These are phyloP conservation scores for Abscondita cerata DNA, from an alignment of 2,888 invertebrate genomes.

Conservation along the genomic window DNA sequence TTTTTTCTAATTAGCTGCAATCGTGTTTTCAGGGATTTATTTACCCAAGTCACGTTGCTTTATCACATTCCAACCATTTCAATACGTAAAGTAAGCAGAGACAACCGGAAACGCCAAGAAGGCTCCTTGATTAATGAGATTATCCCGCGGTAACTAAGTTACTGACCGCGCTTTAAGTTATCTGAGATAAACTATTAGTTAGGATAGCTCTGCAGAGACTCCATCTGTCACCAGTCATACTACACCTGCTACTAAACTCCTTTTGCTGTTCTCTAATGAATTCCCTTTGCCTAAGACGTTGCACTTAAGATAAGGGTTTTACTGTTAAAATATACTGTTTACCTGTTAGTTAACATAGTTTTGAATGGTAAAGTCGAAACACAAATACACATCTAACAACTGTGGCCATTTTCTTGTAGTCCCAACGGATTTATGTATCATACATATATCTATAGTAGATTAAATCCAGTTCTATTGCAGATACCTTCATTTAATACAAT, in stretches of 20 bases:
- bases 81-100: conserved; percentile 23
- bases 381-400: conserved; percentile 5
- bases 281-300: conserved; percentile 19
- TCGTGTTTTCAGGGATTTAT: conserved; percentile 4
- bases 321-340: conserved; percentile 3
- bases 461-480: no score
- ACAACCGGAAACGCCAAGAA: conserved; percentile 31
- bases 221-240: conserved; percentile 48
- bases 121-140: conserved; percentile 36
- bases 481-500: no score
- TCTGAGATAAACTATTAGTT: conserved; percentile 34
- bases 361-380: not conserved
- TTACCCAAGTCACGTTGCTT: conserved; percentile 17
- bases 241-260: conserved; percentile 41
- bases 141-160: conserved; percentile 46
- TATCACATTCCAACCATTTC: conserved; percentile 14
- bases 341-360: conserved; percentile 7
- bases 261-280: conserved; percentile 24
- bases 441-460: no score
- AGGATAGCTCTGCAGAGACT: conserved; percentile 38
- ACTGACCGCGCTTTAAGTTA: conserved; percentile 46
- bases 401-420: not conserved
- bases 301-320: conserved; percentile 20
- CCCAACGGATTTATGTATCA: no score
- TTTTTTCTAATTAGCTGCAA: no score